Conservation (phyloP, 2,888 invertebrate genomes). For the Tuberolachnus salignus region DNA sequence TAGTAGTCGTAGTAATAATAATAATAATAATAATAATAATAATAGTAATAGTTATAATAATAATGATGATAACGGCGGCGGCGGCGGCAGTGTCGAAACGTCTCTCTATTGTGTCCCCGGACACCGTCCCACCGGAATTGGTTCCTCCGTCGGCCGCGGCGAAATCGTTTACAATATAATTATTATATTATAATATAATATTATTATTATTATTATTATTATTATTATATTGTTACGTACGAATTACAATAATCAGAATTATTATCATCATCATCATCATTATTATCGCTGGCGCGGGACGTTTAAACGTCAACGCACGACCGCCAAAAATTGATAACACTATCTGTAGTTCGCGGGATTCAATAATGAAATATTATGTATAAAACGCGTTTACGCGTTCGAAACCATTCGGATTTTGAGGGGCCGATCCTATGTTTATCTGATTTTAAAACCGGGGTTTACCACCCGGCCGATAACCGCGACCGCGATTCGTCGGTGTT, state of each 20-base stretch:
- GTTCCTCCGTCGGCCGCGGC: not conserved
- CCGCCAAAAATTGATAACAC: not conserved
- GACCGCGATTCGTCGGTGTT: too few species aligned
- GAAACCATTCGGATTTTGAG: not conserved
- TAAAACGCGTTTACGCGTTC: not conserved
- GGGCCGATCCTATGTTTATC: too few species aligned
- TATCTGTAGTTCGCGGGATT: not conserved
- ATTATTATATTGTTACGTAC: not conserved
- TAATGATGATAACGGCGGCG: not conserved
- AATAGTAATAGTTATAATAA: slow-evolving; percentile 15
- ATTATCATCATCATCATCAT: too few species aligned
- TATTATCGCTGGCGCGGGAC: not conserved
- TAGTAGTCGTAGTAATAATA: slow-evolving; percentile 35
- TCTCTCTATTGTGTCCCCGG: slow-evolving; percentile 11
- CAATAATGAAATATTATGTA: not conserved
- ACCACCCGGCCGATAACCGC: too few species aligned
- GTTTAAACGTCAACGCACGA: not conserved
- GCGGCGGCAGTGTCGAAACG: not conserved
- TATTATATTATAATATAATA: not conserved
- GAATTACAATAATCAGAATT: not conserved
- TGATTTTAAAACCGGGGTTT: too few species aligned
- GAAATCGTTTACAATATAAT: slow-evolving; percentile 6
- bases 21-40: slow-evolving; percentile 3
- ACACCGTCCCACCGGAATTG: slow-evolving; percentile 25
- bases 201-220: not conserved